phyloP scores from a whole-genome alignment of 2,888 invertebrate genomes.

The Spisula solida region DNA sequence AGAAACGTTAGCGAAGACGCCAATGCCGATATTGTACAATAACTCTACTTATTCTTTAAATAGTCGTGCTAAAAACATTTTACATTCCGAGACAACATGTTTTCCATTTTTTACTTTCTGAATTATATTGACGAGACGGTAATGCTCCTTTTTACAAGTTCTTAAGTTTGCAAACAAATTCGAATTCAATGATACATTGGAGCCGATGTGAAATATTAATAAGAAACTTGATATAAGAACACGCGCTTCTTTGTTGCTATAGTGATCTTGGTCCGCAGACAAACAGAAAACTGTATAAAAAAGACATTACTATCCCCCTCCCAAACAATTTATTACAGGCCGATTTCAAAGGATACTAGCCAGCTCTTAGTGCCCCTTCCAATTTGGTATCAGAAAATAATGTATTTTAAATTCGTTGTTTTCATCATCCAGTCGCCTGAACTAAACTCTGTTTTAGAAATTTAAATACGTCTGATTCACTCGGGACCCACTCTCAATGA shows the following conservation, averaged over 20 bases:
- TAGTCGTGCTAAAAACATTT: no score
- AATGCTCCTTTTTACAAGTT: neutral
- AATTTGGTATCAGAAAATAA: slow-evolving; percentile 63
- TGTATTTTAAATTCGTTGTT: slow-evolving; percentile 70
- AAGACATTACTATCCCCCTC: slow-evolving; percentile 52
- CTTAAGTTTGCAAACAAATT: slow-evolving; percentile 9
- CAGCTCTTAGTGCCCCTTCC: slow-evolving; percentile 42
- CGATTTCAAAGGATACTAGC: slow-evolving; percentile 41
- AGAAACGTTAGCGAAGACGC: no score
- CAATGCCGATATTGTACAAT: no score
- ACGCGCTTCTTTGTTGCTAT: neutral
- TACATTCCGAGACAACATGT: no score
- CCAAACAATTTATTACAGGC: slow-evolving; percentile 49
- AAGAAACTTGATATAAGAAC: slow-evolving; percentile 21
- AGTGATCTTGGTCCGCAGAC: slow-evolving; percentile 1
- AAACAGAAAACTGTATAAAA: slow-evolving; percentile 42
- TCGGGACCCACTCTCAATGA: slow-evolving; percentile 55
- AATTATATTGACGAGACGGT: neutral
- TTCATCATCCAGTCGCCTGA: slow-evolving; percentile 63
- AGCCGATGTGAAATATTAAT: slow-evolving; percentile 13
- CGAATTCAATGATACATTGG: slow-evolving; percentile 4
- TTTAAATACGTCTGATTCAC: slow-evolving; percentile 66
- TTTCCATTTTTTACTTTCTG: no score
- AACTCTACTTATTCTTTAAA: no score
- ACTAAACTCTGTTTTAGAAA: slow-evolving; percentile 62